A percentile compares a stretch with the other conserved stretches of the same genome.
These are phyloP conservation scores for Oryzias melastigma DNA, from an alignment of 2,113 vertebrate species.

Conservation along the genomic window DNA sequence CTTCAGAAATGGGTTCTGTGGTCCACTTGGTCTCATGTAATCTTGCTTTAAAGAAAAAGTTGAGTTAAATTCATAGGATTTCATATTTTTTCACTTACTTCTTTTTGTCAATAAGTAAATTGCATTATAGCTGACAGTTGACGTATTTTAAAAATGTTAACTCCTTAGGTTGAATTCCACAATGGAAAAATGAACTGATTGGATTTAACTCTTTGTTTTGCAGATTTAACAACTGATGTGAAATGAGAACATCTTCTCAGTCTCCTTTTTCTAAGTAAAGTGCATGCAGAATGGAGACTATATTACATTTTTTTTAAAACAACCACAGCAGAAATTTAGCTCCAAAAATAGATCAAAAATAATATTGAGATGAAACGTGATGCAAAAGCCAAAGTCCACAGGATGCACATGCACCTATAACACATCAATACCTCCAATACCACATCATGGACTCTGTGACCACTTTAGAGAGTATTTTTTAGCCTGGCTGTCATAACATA, in stretches of 20 bases:
- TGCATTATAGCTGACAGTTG: too few species aligned
- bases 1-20: too few species aligned
- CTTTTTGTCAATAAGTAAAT: too few species aligned
- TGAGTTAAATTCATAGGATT: too few species aligned
- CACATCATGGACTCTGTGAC: constrained; percentile 57
- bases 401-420: constrained; percentile 49
- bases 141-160: too few species aligned
- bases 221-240: too few species aligned
- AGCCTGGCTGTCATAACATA: constrained; percentile 37
- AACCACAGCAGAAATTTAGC: constrained; percentile 1
- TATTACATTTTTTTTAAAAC: constrained; percentile 15
- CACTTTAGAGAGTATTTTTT: constrained; percentile 54
- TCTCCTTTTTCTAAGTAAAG: constrained; percentile 18
- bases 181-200: too few species aligned
- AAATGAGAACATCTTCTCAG: background rate
- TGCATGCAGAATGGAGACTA: constrained; percentile 1
- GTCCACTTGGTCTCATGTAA: too few species aligned
- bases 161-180: too few species aligned
- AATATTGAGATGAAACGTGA: constrained; percentile 55
- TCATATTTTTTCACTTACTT: too few species aligned
- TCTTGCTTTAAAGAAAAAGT: too few species aligned
- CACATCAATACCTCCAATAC: constrained; percentile 54
- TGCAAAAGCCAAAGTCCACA: constrained; percentile 48
- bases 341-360: constrained; percentile 43
- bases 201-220: too few species aligned